Evolutionary conservation across 1,140 invertebrate species (phyloP).

Genomic region (Chionoecetes opilio): DNA sequence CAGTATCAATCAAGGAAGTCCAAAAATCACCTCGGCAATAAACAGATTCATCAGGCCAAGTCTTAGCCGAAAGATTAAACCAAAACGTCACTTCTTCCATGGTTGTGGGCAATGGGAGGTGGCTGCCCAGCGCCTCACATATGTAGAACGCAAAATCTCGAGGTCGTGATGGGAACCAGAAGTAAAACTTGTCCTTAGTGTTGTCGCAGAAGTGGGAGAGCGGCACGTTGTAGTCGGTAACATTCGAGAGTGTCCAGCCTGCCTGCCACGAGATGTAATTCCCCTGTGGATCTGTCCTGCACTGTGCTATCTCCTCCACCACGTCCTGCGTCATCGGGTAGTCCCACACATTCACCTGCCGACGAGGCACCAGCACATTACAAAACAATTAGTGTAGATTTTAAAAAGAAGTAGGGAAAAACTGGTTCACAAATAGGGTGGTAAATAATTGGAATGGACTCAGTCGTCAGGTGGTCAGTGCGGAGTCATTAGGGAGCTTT

Average conservation of each 20-base stretch:
- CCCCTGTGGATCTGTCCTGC: conserved; percentile 58
- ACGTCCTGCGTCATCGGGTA: neutral
- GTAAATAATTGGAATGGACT: too few species aligned
- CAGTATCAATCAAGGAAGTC: conserved; percentile 62
- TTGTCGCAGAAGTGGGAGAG: conserved; percentile 54
- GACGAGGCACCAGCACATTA: neutral
- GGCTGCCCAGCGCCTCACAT: conserved; percentile 67
- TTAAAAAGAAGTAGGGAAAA: too few species aligned
- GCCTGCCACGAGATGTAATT: conserved; percentile 70
- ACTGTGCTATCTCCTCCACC: conserved; percentile 53
- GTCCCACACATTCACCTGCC: conserved; percentile 72
- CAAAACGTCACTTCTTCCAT: conserved; percentile 27
- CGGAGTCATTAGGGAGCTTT: too few species aligned
- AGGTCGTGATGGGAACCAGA: conserved; percentile 47
- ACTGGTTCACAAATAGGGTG: too few species aligned
- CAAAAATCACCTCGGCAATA: conserved; percentile 41
- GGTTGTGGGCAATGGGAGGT: conserved; percentile 54
- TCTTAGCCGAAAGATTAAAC: neutral
- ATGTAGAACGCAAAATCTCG: conserved; percentile 45
- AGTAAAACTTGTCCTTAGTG: neutral
- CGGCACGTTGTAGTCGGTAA: conserved; percentile 56
- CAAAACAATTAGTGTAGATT: neutral
- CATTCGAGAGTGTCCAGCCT: conserved; percentile 53
- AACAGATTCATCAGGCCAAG: neutral
- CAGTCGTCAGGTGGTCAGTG: too few species aligned